A percentile compares a stretch with the other conserved stretches of the same genome.
phyloP scores from a whole-genome alignment of 2,113 vertebrate species.

The Antechinus flavipes region DNA sequence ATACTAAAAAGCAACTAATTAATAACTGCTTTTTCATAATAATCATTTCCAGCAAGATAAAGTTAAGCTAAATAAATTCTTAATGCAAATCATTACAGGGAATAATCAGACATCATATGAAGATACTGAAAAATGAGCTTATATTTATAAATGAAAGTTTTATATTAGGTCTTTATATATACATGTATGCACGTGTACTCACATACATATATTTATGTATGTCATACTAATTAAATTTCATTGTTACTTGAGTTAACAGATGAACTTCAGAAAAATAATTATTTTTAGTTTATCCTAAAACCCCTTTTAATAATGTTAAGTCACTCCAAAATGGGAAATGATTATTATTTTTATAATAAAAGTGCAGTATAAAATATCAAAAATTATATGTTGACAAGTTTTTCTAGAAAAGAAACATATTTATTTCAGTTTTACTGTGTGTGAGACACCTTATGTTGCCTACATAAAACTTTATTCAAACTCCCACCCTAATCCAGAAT shows the following conservation, averaged over 20 bases:
- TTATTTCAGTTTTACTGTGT: conserved; percentile 53
- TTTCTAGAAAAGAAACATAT: conserved; percentile 37
- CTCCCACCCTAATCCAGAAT: not conserved
- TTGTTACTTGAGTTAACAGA: not conserved
- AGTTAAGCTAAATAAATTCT: not conserved
- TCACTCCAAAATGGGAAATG: not conserved
- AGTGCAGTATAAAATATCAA: not conserved
- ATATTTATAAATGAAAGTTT: not conserved
- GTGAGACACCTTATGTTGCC: not conserved
- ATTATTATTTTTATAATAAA: conserved; percentile 48
- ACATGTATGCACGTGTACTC: too few relatives aligned
- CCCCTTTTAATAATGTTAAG: not conserved
- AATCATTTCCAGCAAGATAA: not conserved
- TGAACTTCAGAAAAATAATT: conserved; percentile 23
- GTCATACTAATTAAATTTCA: not conserved
- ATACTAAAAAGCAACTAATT: not conserved
- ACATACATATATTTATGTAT: not conserved
- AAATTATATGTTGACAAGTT: conserved; percentile 21
- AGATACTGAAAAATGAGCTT: not conserved
- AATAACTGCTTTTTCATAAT: not conserved
- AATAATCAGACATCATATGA: not conserved
- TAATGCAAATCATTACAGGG: not conserved
- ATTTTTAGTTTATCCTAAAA: not conserved
- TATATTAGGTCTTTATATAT: not conserved
- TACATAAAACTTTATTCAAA: conserved; percentile 37